Conservation (phyloP, 2,797 vertebrate genomes). For the Pteropus rufus region DNA sequence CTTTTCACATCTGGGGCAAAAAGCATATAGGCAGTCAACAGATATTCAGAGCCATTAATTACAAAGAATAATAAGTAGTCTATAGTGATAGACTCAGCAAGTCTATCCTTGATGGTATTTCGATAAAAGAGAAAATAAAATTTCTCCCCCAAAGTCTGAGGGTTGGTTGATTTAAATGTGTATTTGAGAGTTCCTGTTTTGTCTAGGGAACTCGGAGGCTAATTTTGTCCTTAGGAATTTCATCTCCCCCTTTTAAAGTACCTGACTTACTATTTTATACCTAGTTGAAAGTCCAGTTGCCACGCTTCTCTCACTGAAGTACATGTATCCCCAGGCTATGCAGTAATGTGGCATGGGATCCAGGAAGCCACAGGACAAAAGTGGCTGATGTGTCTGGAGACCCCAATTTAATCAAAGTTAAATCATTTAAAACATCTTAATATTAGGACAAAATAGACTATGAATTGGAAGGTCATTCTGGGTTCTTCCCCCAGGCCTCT, state of each 20-base stretch:
- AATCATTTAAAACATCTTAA: neutral
- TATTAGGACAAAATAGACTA: neutral
- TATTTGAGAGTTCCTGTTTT: neutral
- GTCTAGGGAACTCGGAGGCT: neutral
- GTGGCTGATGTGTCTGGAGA: neutral
- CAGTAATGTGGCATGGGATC: too few relatives aligned
- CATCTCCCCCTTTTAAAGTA: neutral
- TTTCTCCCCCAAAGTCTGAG: neutral
- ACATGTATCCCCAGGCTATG: neutral
- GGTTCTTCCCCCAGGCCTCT: neutral
- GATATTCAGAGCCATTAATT: neutral
- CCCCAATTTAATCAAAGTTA: neutral
- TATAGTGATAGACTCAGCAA: neutral
- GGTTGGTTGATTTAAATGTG: constrained; percentile 8
- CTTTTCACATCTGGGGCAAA: neutral
- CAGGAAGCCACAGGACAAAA: neutral
- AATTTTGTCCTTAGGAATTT: neutral
- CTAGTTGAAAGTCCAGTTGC: neutral
- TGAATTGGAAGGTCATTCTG: neutral
- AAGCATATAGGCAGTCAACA: neutral
- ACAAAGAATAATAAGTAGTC: neutral
- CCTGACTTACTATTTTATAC: neutral
- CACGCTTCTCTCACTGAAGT: neutral
- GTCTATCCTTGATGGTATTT: neutral
- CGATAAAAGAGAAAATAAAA: neutral